Evolutionary conservation across 1,140 invertebrate species (phyloP), one percentile per base, ranked within the genome.

Genomic region (Drosophila quadrilineata): DNA sequence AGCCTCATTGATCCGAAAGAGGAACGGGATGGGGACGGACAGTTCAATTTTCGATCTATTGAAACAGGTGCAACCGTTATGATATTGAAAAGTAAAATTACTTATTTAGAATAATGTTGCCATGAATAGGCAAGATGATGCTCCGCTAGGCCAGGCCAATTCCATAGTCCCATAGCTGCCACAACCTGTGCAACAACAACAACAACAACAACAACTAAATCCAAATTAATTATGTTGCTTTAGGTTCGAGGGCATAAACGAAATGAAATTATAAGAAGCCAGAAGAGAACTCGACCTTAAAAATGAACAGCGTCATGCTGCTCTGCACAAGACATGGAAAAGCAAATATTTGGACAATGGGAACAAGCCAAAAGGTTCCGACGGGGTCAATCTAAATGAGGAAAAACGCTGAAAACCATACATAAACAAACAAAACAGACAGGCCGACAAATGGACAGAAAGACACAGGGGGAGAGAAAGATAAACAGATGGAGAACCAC

Each of bases 271-370:
- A 84, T 75, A 68, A 82, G 77, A 65, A 79, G 74, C 65, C 49
- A 53, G 43, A n/a, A n/a, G n/a, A 77, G 59, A 84, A 63, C 41
- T 56, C 63, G 72, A 73, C 64, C 69, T 53, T 53, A 66, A 77
- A 77, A n/a, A 77, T 59, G 58, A 28, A 74, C 77, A 62, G 53
- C 73, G 73, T 82, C 77, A 82, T 82, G 73, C 73, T 48, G 76
- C 50, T 77, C 29, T 46, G 56, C 56, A 36, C 38, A 58, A 41
- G 56, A 41, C 54, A 48, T 53, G 68, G 75, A 56, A 64, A 72
- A 77, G 67, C 52, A 82, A 82, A 82, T 82, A 84, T 82, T 82
- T 85, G 77, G 77, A 84, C 77, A 82, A 82, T 82, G 73, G 38
- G 58, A 70, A 73, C 62, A 79, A 62, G 64, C 48, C 74, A 77